These are phyloP conservation scores for Junonia oenone DNA, from an alignment of 2,888 invertebrate genomes.

Conservation along the genomic window DNA sequence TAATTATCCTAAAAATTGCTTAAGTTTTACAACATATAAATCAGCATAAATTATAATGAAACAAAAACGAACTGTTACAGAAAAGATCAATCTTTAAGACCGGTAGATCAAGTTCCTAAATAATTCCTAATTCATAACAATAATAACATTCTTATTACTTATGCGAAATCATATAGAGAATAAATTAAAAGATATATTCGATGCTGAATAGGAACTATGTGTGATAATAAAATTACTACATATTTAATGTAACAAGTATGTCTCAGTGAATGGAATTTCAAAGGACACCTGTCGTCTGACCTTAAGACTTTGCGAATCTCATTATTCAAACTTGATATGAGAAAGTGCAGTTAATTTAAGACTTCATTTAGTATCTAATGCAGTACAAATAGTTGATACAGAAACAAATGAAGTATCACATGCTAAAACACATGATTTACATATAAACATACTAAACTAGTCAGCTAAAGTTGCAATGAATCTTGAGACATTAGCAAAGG, in stretches of 20 bases:
- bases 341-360: background rate
- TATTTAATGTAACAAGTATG: constrained; percentile 4
- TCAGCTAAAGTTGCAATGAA: background rate
- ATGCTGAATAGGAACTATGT: background rate
- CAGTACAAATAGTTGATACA: background rate
- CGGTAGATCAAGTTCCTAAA: no score
- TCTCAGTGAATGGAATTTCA: constrained; percentile 18
- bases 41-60: no score
- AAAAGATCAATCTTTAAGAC: no score
- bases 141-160: no score
- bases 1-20: no score
- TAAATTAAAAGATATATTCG: background rate
- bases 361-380: background rate
- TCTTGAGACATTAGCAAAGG: no score
- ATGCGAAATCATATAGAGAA: background rate
- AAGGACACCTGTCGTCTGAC: constrained; percentile 17
- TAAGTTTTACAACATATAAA: no score
- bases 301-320: constrained; percentile 11
- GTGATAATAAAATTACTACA: constrained; percentile 3
- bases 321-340: background rate
- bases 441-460: no score
- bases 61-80: no score
- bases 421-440: background rate
- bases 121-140: no score
- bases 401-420: background rate